These are phyloP conservation scores for Nymphalis io DNA, from an alignment of 1,140 invertebrate species.

Conservation along the genomic window DNA sequence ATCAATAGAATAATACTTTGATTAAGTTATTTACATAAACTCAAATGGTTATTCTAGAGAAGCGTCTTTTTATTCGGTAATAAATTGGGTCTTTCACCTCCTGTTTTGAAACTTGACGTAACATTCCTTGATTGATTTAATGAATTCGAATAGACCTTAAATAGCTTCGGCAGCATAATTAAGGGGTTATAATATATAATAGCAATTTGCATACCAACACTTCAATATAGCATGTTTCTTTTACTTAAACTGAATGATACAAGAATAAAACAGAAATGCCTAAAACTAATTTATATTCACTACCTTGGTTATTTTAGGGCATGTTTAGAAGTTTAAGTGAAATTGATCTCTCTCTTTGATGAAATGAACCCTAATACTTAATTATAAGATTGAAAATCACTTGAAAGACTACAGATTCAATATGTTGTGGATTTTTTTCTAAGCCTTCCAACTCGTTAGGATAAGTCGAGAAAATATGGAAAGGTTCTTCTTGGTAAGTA, in stretches of 20 bases:
- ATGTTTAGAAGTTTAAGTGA: constrained; percentile 5
- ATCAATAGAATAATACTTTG: too few relatives aligned
- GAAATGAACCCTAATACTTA: neutral
- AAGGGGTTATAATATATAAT: too few relatives aligned
- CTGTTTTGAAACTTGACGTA: too few relatives aligned
- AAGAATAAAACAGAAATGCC: neutral
- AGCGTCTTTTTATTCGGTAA: too few relatives aligned
- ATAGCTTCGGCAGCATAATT: too few relatives aligned
- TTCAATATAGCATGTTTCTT: too few relatives aligned
- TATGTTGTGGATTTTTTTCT: constrained; percentile 1
- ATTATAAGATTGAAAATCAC: neutral
- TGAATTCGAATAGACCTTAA: too few relatives aligned
- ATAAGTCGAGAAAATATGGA: constrained; percentile 12
- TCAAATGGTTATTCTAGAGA: too few relatives aligned
- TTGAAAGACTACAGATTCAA: neutral
- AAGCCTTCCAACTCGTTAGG: constrained; percentile 10
- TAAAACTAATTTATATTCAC: constrained; percentile 1
- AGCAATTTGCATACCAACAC: too few relatives aligned
- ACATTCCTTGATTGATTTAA: too few relatives aligned
- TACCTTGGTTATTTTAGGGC: constrained; percentile 12
- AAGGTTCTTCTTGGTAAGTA: neutral
- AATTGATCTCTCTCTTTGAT: neutral
- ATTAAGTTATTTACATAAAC: too few relatives aligned
- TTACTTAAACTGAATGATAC: neutral
- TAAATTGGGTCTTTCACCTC: too few relatives aligned